Base-by-base conservation (phyloP, 2,888 invertebrate genomes). In the Epistrophella euchroma region DNA sequence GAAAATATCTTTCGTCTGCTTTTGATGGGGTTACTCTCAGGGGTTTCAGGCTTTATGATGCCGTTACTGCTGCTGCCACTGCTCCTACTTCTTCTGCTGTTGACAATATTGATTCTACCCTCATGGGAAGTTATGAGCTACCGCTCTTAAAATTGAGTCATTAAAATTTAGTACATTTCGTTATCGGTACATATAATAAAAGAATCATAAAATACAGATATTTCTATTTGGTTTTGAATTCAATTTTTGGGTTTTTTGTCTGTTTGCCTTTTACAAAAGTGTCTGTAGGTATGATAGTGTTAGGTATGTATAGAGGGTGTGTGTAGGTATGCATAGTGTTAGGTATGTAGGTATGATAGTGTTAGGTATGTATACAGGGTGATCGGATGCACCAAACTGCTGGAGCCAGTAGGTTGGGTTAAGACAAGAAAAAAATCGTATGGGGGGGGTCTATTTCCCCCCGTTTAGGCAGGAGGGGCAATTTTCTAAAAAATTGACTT, bases 1-100 rank as follows among this genome's bases (percentile, higher is more conserved):
- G 32, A 35, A 56, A 56, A 35, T 56, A 35, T 56, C 32, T 56
- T 56, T 56, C 28, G 56, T 56, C 56, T 56, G 56, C 17, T 32
- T 56, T 56, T 56, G 56, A 56, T 56, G 56, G 56, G 32, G 56
- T 56, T 56, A 35, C 17, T 56, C 56, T 56, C 35, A n/a, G 9
- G 25, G 28, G 28, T 17, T 55, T 17, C 55, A 56, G 32, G 13
- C 17, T 17, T 11, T 55, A 55, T 25, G 22, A 52, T 25, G 15
- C 15, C 15, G 9, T 52, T 52, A 25, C 4, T 25, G 1, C 22
- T 25, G 0, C 32, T 32, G 1, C n/a, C 10, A 0, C 9, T n/a
- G 4, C 6, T 13, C n/a, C 4, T 32, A 32, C 28, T 15, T n/a
- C 28, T 56, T 1, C n/a, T 56, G 52, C 52, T 56, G 4, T 56